phyloP scores from a whole-genome alignment of 2,888 invertebrate genomes.

The Glyphotaelius pellucidus region DNA sequence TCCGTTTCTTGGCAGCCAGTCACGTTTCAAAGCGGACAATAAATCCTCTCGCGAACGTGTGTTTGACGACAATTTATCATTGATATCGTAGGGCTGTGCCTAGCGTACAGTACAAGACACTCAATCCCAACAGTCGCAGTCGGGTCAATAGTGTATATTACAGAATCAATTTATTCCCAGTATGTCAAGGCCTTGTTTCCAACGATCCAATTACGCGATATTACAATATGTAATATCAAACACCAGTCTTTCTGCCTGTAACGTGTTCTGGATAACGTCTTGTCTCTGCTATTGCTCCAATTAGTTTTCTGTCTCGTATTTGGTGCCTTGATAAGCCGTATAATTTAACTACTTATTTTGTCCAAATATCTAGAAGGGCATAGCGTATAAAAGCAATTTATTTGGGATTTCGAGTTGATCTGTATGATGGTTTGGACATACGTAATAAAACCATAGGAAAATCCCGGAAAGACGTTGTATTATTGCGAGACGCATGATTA shows the following conservation, averaged over 20 bases:
- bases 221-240: background rate
- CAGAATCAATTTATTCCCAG: background rate
- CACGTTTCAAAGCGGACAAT: background rate
- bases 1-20: background rate
- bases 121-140: background rate
- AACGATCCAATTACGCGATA: background rate
- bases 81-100: background rate
- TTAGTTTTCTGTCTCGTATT: background rate
- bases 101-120: background rate
- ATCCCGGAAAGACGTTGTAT: no score
- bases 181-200: background rate
- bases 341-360: background rate
- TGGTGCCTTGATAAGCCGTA: background rate
- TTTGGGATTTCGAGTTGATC: no score
- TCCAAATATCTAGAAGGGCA: background rate
- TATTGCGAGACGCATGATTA: no score
- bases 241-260: background rate
- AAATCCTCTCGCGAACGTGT: background rate
- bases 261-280: background rate
- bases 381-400: no score
- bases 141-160: background rate
- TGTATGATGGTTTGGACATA: no score
- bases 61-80: conserved; percentile 5
- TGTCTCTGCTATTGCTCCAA: background rate
- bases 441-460: no score